A percentile compares a stretch with the other conserved stretches of the same genome.
phyloP scores from a whole-genome alignment of 2,113 vertebrate genomes.

The Phaethornis superciliosus region DNA sequence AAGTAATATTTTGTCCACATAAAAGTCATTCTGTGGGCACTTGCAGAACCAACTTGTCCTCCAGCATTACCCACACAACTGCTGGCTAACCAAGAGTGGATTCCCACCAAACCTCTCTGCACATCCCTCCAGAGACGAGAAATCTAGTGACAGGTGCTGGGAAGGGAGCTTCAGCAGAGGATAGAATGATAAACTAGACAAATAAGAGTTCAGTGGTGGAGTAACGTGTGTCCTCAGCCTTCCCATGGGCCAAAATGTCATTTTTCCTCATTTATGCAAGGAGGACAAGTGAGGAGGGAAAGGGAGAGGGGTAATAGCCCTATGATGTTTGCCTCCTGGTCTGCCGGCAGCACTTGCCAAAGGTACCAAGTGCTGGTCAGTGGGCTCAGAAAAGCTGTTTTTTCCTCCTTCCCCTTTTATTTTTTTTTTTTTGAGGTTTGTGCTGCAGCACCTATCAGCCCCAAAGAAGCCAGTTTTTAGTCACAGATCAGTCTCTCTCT shows the following conservation, averaged over 20 bases:
- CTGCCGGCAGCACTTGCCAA: not conserved
- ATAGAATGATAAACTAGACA: not conserved
- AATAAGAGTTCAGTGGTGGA: not conserved
- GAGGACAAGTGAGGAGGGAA: not conserved
- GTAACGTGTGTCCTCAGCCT: not conserved
- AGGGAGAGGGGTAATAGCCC: not conserved
- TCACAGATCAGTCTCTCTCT: not conserved
- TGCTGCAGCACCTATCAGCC: not conserved
- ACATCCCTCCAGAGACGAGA: not conserved
- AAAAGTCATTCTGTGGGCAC: not conserved
- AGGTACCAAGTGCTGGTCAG: not conserved
- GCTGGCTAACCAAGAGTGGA: not conserved
- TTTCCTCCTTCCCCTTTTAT: not conserved
- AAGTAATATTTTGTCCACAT: not conserved
- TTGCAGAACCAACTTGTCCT: not conserved
- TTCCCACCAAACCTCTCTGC: not conserved
- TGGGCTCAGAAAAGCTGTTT: not conserved
- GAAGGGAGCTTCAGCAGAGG: rapidly evolving
- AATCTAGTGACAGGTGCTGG: not conserved
- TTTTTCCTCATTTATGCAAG: not conserved
- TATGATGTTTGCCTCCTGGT: not conserved
- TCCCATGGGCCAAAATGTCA: not conserved
- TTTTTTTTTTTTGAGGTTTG: not conserved
- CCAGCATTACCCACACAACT: not conserved
- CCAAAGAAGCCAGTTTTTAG: not conserved